phyloP scores from a whole-genome alignment of 1,140 invertebrate species.

The Halictus rubicundus region DNA sequence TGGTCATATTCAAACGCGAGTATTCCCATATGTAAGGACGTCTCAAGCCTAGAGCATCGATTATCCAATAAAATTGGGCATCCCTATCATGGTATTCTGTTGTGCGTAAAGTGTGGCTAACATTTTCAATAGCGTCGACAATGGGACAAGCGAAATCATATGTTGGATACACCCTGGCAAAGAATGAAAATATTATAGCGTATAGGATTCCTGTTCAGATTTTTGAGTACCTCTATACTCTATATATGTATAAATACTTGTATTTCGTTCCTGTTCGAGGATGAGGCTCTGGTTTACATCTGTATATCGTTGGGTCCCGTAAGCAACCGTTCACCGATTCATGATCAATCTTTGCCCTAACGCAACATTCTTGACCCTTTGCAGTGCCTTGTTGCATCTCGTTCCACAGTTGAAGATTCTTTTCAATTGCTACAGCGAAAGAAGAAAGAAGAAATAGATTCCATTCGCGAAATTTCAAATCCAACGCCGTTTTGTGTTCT shows the following conservation, averaged over 20 bases:
- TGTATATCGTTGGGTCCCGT: conserved; percentile 99
- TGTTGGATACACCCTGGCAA: conserved; percentile 96
- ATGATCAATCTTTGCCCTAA: conserved; percentile 99
- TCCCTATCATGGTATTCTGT: conserved; percentile 99
- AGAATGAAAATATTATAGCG: conserved; percentile 63
- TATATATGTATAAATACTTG: conserved; percentile 85
- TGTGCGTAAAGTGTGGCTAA: conserved; percentile 98
- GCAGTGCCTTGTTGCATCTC: conserved; percentile 95
- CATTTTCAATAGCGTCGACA: conserved; percentile 97
- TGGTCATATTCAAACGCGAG: conserved; percentile 95
- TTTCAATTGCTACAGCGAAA: conserved; percentile 86
- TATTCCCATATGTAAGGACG: conserved; percentile 98
- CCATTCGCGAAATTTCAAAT: background rate
- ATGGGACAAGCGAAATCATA: conserved; percentile 99
- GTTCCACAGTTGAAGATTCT: conserved; percentile 95
- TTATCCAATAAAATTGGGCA: conserved; percentile 98
- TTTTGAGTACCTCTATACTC: background rate
- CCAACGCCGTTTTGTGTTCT: background rate
- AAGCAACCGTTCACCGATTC: conserved; percentile 97
- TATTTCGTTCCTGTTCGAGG: conserved; percentile 96
- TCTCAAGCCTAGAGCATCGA: conserved; percentile 91
- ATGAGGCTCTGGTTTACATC: conserved; percentile 98
- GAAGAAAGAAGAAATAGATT: conserved; percentile 23
- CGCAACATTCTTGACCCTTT: conserved; percentile 93
- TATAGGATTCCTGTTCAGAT: background rate